Evolutionary conservation across 2,888 invertebrate species (phyloP).

Genomic region (Eulithis prunata): DNA sequence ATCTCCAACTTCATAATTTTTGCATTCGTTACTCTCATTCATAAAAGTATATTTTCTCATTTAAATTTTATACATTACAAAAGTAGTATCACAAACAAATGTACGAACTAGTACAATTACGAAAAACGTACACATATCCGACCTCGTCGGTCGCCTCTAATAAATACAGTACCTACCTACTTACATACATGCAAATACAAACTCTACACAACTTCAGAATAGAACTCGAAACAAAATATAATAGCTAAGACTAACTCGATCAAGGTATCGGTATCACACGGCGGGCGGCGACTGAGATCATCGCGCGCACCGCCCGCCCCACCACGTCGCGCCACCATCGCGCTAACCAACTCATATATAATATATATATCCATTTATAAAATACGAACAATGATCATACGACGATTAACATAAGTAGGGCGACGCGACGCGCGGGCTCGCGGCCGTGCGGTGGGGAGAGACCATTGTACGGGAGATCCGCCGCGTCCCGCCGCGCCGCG

Average conservation of each 20-base stretch:
- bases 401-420: slow-evolving; percentile 67
- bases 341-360: slow-evolving; percentile 53
- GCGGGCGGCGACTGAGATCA: slow-evolving; percentile 75
- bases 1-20: slow-evolving; percentile 65
- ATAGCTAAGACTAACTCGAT: slow-evolving; percentile 79
- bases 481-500: slow-evolving; percentile 57
- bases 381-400: slow-evolving; percentile 69
- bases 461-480: slow-evolving; percentile 54
- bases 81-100: slow-evolving; percentile 86
- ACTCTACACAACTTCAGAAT: slow-evolving; percentile 81
- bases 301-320: slow-evolving; percentile 60
- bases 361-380: slow-evolving; percentile 57
- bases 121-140: slow-evolving; percentile 77
- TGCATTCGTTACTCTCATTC: slow-evolving; percentile 74
- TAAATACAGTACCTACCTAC: slow-evolving; percentile 62
- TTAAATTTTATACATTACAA: slow-evolving; percentile 83
- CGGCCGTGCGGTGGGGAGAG: slow-evolving; percentile 61
- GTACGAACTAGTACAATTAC: slow-evolving; percentile 84
- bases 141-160: slow-evolving; percentile 72
- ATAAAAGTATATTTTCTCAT: slow-evolving; percentile 79
- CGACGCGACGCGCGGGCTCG: slow-evolving; percentile 63
- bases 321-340: slow-evolving; percentile 41
- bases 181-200: slow-evolving; percentile 77
- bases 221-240: slow-evolving; percentile 82
- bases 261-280: slow-evolving; percentile 74